Evolutionary conservation across 2,888 invertebrate species (phyloP).

Genomic region (Acanthosepion lycidas): DNA sequence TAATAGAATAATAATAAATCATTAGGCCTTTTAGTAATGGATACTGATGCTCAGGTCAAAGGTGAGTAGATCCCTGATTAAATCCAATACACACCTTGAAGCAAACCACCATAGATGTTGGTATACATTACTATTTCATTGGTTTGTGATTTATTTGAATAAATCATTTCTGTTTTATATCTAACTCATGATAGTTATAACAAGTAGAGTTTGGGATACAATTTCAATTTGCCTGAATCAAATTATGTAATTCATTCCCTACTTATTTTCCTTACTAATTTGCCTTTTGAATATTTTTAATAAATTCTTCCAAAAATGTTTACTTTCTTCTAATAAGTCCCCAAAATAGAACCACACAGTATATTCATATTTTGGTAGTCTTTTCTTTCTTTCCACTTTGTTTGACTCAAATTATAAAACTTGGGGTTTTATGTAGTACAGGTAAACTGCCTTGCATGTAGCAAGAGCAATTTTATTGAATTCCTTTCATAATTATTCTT

Average conservation of each 20-base stretch:
- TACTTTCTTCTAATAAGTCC: background rate
- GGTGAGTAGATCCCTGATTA: too few species aligned
- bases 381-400: background rate
- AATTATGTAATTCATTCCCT: background rate
- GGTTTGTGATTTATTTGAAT: background rate
- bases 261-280: background rate
- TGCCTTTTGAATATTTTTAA: background rate
- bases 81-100: too few species aligned
- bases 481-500: background rate
- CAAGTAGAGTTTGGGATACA: background rate
- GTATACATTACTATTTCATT: background rate
- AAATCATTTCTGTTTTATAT: background rate
- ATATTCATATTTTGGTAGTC: background rate
- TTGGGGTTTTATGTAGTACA: background rate
- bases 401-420: background rate
- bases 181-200: background rate
- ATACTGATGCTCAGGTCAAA: too few species aligned
- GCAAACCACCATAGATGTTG: too few species aligned
- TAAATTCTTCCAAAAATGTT: background rate
- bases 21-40: too few species aligned
- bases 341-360: background rate
- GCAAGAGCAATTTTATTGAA: background rate
- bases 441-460: background rate
- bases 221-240: background rate
- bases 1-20: too few species aligned